Percentiles rank a stretch among this genome's conserved stretches.
phyloP scores from a whole-genome alignment of 1,140 invertebrate genomes.

The Macrotrachela quadricornifera region DNA sequence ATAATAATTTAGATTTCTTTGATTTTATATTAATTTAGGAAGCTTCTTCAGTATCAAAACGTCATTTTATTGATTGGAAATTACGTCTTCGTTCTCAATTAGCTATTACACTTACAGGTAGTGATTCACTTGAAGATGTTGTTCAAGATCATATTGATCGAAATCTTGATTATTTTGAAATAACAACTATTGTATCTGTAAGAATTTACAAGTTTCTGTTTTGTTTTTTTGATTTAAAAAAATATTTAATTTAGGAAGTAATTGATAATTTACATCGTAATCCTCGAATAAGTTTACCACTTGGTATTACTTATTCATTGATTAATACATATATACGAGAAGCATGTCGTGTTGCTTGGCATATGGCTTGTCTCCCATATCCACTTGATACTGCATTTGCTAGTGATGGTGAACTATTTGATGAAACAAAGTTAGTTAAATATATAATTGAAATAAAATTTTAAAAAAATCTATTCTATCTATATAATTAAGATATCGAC shows the following conservation, averaged over 20 bases:
- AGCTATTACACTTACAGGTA: conserved; percentile 15
- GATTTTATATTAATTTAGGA: conserved; percentile 15
- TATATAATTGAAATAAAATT: not conserved
- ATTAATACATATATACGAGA: conserved; percentile 27
- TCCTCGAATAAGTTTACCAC: conserved; percentile 21
- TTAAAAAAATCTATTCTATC: not conserved
- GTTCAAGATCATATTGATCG: conserved; percentile 29
- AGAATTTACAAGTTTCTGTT: too few species aligned
- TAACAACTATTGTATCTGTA: conserved; percentile 23
- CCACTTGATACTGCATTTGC: conserved; percentile 25
- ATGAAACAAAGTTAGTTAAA: conserved; percentile 23
- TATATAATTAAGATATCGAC: conserved; percentile 25
- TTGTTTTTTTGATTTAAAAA: not conserved
- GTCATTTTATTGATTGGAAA: conserved; percentile 27
- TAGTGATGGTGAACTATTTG: conserved; percentile 25
- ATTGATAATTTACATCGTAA: conserved; percentile 23
- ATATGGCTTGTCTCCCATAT: conserved; percentile 25
- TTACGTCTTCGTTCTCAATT: conserved; percentile 26
- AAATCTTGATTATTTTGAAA: conserved; percentile 27
- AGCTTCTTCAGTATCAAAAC: conserved; percentile 24
- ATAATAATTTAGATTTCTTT: not conserved
- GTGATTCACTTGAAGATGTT: conserved; percentile 27
- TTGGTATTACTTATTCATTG: conserved; percentile 19
- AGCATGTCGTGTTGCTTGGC: conserved; percentile 26
- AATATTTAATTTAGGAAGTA: conserved; percentile 20